A percentile compares a stretch with the other conserved stretches of the same genome.
Evolutionary conservation across 2,797 vertebrate species (phyloP).

Genomic region (Emydoidea blandingii): DNA sequence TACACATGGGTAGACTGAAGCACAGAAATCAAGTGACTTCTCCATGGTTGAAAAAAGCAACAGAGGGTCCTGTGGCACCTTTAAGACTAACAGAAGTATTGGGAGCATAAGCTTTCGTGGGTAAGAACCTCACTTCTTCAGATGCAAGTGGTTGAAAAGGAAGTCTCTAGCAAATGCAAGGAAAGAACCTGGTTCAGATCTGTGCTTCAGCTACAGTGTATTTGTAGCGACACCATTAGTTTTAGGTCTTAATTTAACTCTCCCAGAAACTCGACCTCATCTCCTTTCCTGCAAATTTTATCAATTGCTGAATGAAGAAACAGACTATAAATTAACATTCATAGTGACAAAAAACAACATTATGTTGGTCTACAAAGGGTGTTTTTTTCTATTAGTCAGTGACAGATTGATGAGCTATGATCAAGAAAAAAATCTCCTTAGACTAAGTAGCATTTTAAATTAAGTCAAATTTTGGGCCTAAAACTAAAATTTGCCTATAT

Average conservation of each 20-base stretch:
- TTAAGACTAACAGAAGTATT: too few species aligned
- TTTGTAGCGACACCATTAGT: background rate
- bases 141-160: background rate
- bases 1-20: background rate
- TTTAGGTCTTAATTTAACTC: background rate
- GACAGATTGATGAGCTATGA: background rate
- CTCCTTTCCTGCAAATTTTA: background rate
- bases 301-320: background rate
- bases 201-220: background rate
- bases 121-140: too few species aligned
- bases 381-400: background rate
- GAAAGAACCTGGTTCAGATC: background rate
- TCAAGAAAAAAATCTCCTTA: background rate
- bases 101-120: too few species aligned
- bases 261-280: accelerated
- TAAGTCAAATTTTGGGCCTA: background rate
- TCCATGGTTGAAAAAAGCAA: background rate
- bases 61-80: too few species aligned
- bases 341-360: background rate
- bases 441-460: background rate
- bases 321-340: background rate
- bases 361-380: background rate
- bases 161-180: background rate
- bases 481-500: background rate
- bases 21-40: background rate